These are phyloP conservation scores for Prorops nasuta DNA, from an alignment of 1,140 invertebrate species.

Conservation along the genomic window DNA sequence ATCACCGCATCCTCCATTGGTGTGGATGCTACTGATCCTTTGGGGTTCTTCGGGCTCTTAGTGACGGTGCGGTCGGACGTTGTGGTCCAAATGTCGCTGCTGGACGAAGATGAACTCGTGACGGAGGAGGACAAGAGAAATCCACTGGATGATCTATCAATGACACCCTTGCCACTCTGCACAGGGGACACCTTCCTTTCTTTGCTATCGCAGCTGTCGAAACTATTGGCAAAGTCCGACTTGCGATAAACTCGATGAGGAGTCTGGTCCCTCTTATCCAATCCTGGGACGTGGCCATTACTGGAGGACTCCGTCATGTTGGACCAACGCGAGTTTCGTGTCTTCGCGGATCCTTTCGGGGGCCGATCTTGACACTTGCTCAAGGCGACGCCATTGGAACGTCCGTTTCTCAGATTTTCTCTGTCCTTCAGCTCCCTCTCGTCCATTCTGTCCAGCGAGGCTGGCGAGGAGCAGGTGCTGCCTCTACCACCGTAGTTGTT, in stretches of 20 bases:
- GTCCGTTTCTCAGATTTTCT: constrained; percentile 27
- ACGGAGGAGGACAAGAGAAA: constrained; percentile 33
- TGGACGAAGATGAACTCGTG: constrained; percentile 58
- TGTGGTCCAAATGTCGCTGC: constrained; percentile 57
- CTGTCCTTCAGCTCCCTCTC: constrained; percentile 31
- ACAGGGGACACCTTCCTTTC: constrained; percentile 50
- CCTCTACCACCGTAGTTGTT: constrained; percentile 29
- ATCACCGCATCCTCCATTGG: constrained; percentile 52
- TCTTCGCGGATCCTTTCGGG: constrained; percentile 39
- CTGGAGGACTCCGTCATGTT: constrained; percentile 16
- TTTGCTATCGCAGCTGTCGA: constrained; percentile 22
- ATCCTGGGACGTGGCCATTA: constrained; percentile 33
- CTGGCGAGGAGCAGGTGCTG: constrained; percentile 46
- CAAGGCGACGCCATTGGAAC: constrained; percentile 10
- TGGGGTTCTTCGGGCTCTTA: constrained; percentile 53
- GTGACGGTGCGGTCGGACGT: constrained; percentile 57
- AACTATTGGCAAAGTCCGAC: constrained; percentile 23
- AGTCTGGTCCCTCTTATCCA: constrained; percentile 14
- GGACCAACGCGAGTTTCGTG: constrained; percentile 20
- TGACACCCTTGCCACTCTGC: constrained; percentile 34
- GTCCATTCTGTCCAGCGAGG: constrained; percentile 44
- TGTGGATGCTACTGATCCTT: constrained; percentile 57
- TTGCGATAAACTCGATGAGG: constrained; percentile 25
- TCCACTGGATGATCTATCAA: constrained; percentile 42
- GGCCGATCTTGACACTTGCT: constrained; percentile 30